Conservation (phyloP, 1,140 invertebrate genomes). For the Pseudomyrmex pallidus region DNA sequence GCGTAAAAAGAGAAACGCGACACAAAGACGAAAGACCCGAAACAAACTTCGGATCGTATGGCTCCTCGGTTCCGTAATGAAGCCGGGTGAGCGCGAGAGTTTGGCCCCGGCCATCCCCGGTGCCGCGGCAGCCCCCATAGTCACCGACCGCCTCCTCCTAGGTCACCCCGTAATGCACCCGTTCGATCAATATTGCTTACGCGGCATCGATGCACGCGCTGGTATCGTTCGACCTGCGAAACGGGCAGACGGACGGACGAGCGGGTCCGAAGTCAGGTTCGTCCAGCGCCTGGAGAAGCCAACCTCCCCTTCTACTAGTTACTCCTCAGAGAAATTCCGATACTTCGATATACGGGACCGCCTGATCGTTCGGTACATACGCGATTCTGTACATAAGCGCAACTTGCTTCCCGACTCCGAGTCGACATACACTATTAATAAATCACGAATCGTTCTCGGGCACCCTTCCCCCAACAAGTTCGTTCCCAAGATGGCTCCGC, state of each 20-base stretch:
- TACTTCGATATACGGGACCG: slow-evolving; percentile 28
- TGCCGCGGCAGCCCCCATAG: slow-evolving; percentile 71
- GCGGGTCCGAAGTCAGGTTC: slow-evolving; percentile 26
- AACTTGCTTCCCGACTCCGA: not conserved
- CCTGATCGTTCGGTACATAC: slow-evolving; percentile 39
- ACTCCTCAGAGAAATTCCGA: slow-evolving; percentile 56
- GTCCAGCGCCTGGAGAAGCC: slow-evolving; percentile 27
- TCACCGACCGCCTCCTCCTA: slow-evolving; percentile 67
- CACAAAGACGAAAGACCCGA: slow-evolving; percentile 59
- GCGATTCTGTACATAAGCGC: slow-evolving; percentile 31
- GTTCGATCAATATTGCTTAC: slow-evolving; percentile 79
- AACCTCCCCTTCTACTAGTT: slow-evolving; percentile 23
- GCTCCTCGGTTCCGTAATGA: slow-evolving; percentile 73
- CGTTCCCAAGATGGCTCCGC: too few relatives aligned
- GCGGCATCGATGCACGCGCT: slow-evolving; percentile 72
- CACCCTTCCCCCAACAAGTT: not conserved
- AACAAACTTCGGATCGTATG: slow-evolving; percentile 72
- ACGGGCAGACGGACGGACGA: slow-evolving; percentile 20
- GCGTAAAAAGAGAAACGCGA: slow-evolving; percentile 39
- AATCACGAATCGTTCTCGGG: slow-evolving; percentile 37
- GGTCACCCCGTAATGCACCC: slow-evolving; percentile 73
- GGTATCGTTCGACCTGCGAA: slow-evolving; percentile 65
- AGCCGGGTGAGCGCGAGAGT: slow-evolving; percentile 65
- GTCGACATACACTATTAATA: slow-evolving; percentile 40
- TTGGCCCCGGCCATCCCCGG: slow-evolving; percentile 57